phyloP scores from a whole-genome alignment of 30 jellyfish, hydroid and myxozoan genomes.

The Aurelia coerulea region DNA sequence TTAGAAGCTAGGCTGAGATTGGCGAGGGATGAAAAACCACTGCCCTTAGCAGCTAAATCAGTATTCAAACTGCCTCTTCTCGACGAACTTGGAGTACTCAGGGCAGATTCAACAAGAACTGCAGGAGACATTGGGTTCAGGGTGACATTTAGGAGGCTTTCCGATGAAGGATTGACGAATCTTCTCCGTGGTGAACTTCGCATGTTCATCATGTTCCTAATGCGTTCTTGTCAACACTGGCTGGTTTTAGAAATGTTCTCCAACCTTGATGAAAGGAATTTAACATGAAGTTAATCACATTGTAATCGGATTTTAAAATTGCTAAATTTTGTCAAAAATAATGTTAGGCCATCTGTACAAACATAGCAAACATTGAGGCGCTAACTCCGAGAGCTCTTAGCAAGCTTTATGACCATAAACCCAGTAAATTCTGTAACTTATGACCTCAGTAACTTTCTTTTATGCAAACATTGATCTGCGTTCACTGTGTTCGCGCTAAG shows the following conservation, averaged over 20 bases:
- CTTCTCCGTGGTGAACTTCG: constrained; percentile 30
- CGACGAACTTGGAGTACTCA: constrained; percentile 1
- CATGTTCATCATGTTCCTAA: constrained; percentile 8
- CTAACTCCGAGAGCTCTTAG: no score
- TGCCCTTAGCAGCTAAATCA: background rate
- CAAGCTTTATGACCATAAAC: no score
- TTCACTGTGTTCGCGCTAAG: no score
- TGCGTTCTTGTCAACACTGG: constrained; percentile 29
- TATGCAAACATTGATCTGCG: no score
- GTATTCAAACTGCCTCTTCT: constrained; percentile 21
- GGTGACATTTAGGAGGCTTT: background rate
- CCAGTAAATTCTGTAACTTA: no score
- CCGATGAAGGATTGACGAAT: constrained; percentile 9
- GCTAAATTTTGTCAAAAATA: background rate
- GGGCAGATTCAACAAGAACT: constrained; percentile 6
- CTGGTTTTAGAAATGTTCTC: background rate
- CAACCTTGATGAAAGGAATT: constrained; percentile 16
- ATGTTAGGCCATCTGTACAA: background rate
- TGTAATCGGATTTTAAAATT: background rate
- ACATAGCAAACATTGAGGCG: no score
- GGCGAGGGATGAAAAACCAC: constrained; percentile 20
- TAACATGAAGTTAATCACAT: background rate
- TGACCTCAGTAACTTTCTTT: no score
- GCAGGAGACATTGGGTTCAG: constrained; percentile 10
- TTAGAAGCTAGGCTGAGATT: constrained; percentile 30